Evolutionary conservation across 2,888 invertebrate genomes (phyloP).

Genomic region (Holacanthella duospinosa): DNA sequence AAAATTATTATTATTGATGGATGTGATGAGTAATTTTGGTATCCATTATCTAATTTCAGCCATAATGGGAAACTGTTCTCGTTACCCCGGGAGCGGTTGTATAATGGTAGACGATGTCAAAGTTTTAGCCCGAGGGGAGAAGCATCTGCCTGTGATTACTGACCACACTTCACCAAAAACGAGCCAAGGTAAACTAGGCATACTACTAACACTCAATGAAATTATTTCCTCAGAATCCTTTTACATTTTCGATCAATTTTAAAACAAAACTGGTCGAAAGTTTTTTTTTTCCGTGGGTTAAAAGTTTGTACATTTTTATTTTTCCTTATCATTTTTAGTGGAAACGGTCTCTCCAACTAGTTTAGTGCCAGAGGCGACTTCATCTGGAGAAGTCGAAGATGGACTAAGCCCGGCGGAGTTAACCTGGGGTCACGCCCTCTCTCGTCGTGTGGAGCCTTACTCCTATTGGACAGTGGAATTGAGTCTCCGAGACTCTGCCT

Average conservation of each 20-base stretch:
- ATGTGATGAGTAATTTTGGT: too few species aligned
- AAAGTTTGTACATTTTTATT: too few species aligned
- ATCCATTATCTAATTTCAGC: constrained; percentile 28
- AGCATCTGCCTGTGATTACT: constrained; percentile 53
- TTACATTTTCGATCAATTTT: too few species aligned
- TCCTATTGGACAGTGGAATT: constrained; percentile 91
- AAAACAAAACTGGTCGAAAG: not conserved
- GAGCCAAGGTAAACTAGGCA: constrained; percentile 52
- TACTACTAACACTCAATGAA: too few species aligned
- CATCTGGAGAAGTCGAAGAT: constrained; percentile 28
- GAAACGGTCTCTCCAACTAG: constrained; percentile 36
- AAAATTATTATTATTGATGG: too few species aligned
- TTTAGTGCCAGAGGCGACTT: constrained; percentile 37
- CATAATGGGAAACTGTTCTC: constrained; percentile 37
- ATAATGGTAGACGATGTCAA: constrained; percentile 80
- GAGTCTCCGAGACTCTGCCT: constrained; percentile 47
- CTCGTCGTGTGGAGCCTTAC: constrained; percentile 75
- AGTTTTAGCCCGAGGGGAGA: constrained; percentile 77
- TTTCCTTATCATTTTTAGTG: constrained; percentile 16
- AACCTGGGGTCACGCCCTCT: constrained; percentile 70
- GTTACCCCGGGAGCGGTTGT: constrained; percentile 60
- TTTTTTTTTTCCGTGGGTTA: not conserved
- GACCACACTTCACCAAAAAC: constrained; percentile 48
- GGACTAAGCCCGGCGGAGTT: constrained; percentile 42
- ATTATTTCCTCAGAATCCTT: too few species aligned